phyloP scores from a whole-genome alignment of 1,140 invertebrate species.

The Lepidurus apus region DNA sequence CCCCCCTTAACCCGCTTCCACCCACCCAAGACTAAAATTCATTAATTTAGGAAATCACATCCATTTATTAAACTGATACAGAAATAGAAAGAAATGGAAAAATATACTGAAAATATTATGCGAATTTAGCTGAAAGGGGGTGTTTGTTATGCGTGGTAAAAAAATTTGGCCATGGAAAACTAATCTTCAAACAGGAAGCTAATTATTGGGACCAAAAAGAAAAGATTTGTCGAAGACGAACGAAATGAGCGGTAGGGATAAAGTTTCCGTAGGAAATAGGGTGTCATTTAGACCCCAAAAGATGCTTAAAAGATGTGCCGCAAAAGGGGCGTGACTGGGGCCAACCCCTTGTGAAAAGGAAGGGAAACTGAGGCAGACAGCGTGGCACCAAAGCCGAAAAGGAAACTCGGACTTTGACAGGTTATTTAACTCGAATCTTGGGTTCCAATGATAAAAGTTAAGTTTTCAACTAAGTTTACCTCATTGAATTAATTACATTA shows the following conservation, averaged over 20 bases:
- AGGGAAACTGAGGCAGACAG: background rate
- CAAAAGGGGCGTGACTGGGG: background rate
- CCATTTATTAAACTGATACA: too few relatives aligned
- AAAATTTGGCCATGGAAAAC: background rate
- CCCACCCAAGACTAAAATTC: too few relatives aligned
- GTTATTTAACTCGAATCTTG: background rate
- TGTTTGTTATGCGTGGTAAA: background rate
- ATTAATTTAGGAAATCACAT: too few relatives aligned
- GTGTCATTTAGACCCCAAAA: slow-evolving; percentile 1
- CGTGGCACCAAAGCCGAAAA: slow-evolving; percentile 8
- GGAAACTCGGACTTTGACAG: slow-evolving; percentile 10
- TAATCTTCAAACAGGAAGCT: slow-evolving; percentile 2
- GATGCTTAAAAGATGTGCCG: background rate
- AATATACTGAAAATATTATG: too few relatives aligned
- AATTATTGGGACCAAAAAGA: background rate
- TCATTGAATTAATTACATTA: too few relatives aligned
- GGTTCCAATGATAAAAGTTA: too few relatives aligned
- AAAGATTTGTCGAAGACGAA: slow-evolving; percentile 4
- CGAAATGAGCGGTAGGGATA: background rate
- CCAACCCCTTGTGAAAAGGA: background rate
- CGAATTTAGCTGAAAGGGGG: background rate
- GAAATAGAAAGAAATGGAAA: too few relatives aligned
- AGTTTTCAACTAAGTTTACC: background rate
- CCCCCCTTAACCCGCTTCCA: background rate
- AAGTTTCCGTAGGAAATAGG: slow-evolving; percentile 13